phyloP scores from a whole-genome alignment of 2,113 vertebrate genomes.

The Paramormyrops kingsleyae region DNA sequence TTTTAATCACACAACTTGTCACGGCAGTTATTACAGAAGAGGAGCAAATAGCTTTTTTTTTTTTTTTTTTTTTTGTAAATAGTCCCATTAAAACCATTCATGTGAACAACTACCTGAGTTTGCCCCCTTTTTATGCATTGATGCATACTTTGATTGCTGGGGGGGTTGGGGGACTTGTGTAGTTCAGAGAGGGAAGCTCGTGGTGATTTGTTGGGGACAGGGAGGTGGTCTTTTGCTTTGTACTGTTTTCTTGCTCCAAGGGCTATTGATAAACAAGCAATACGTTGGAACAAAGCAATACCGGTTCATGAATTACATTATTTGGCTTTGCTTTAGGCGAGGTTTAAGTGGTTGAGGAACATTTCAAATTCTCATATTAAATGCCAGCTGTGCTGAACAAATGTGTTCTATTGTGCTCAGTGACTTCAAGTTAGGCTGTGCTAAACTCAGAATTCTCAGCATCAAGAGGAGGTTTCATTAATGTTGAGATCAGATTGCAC shows the following conservation, averaged over 20 bases:
- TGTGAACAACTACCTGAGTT: background rate
- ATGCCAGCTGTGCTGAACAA: constrained; percentile 39
- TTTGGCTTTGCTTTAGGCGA: background rate
- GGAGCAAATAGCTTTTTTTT: constrained; percentile 8
- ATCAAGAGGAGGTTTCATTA: background rate
- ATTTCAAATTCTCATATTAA: constrained; percentile 44
- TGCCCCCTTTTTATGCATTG: background rate
- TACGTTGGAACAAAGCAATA: background rate
- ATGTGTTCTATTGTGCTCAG: background rate
- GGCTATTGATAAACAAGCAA: background rate
- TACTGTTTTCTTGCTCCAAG: background rate
- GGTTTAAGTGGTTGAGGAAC: constrained; percentile 18
- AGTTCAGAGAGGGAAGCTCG: background rate
- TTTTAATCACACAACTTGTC: constrained; percentile 15
- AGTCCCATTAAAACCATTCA: constrained; percentile 21
- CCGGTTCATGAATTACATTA: no score
- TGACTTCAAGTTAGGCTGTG: background rate
- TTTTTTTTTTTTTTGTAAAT: constrained; percentile 23
- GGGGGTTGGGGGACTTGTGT: background rate
- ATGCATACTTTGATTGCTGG: background rate
- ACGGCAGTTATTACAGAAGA: constrained; percentile 6
- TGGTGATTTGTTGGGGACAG: background rate
- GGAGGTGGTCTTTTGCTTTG: background rate
- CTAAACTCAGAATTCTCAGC: background rate
- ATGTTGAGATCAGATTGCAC: background rate